Evolutionary conservation across 2,113 vertebrate genomes (phyloP), one percentile per base, ranked within the genome.

Genomic region (Morone chrysops): DNA sequence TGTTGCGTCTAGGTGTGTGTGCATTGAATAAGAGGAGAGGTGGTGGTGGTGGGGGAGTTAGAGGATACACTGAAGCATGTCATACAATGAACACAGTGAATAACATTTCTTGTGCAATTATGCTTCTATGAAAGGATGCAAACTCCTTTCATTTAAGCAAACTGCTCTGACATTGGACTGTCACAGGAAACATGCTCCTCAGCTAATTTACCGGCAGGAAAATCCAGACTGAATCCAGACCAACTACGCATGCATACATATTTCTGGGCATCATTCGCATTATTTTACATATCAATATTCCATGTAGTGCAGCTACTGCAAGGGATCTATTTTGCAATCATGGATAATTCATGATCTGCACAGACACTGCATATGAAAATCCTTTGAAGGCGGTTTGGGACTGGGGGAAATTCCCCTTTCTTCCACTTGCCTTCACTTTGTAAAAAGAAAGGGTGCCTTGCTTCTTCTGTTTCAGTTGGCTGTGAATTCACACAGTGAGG

Each of bases 331-430:
- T 92, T 88, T 85, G 75, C 87, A 81, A 59, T 81, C 89, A 92
- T 93, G 88, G 90, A 86, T 93, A 89, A 93, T 93, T 91, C 89
- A 93, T 92, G 85, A 91, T 48, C 51, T 50, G 73, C 84, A 66
- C 83, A 81, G 86, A 85, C 72, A 38, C 70, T 71, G 62, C 87
- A 84, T 83, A 81, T 84, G 69, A 72, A 90, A 87, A 80, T 80
- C 80, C 71, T 88, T 89, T 90, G 86, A 83, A 89, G 82, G 82
- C n/a, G 60, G 53, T 54, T n/a, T 63, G 82, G 70, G 78, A 69
- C 63, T 25, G 60, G 70, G 48, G 74, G 51, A 72, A 82, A 68
- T 69, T 75, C 78, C 63, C 62, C 22, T 84, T 79, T 68, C 53
- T 80, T 75, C 48, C 51, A 53, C 78, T 72, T 79, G 80, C 70